Base-by-base conservation (phyloP, 2,113 vertebrate genomes). In the Passer montanus region DNA sequence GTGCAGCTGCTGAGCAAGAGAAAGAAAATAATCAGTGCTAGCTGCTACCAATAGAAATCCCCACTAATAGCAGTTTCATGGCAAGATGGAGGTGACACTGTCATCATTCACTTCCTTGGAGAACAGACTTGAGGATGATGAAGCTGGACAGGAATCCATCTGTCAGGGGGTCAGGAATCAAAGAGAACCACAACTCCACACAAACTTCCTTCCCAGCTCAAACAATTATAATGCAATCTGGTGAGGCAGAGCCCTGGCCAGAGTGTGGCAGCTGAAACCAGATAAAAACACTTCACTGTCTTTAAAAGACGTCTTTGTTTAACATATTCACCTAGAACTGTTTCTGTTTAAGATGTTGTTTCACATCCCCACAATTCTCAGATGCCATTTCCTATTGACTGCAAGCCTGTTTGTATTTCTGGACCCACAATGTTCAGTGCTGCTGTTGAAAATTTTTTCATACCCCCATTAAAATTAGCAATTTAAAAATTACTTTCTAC, bases 251-350 rank as follows among this genome's bases (percentile, higher is more conserved):
- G 23, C 17, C 28, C 77, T 49, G 43, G 13, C 41, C 41, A 15
- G 19, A 64, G 2, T 27, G 23, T 19, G 62, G 60, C 22, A 67
- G 43, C 12, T 55, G 35, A 63, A 59, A 31, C 8, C 41, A 67
- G 15, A 16, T 17, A 43, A 47, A 83, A 78, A 11, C 33, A 19
- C 35, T 27, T 21, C 7, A 2, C 52, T 56, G 5, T 16, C 44
- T 87, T 82, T 35, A 16, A 62, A 88, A 27, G n/a, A 10, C 2
- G 3, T 50, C 1, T 6, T 52, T 37, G 22, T 13, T 84, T 21
- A 59, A 9, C 0, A 0, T 26, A 23, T 9, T 3, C 1, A 50
- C 10, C 30, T 20, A 68, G 22, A 79, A 37, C 13, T 41, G 7
- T 6, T 87, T 39, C 3, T 37, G 35, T 80, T 23, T 67, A 19